Conservation (phyloP, 1,140 invertebrate species). For the Drosophila pandora region DNA sequence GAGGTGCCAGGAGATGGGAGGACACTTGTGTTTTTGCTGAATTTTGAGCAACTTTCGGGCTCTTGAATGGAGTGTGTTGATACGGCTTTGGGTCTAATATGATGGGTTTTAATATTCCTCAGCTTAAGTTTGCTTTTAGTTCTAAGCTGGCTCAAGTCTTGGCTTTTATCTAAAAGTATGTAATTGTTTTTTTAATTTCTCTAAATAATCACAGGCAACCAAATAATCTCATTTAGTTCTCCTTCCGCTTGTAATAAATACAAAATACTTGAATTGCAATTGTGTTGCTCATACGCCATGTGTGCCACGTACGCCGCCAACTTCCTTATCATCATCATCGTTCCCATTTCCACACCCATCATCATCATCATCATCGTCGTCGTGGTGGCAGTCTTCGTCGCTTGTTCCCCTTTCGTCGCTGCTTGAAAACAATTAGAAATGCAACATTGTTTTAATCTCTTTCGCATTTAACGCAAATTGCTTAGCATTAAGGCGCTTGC, state of each 20-base stretch:
- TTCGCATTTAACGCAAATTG: slow-evolving; percentile 81
- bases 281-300: slow-evolving; percentile 63
- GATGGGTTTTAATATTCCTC: no score
- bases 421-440: slow-evolving; percentile 82
- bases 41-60: slow-evolving; percentile 19
- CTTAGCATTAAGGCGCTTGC: slow-evolving; percentile 71
- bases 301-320: slow-evolving; percentile 20
- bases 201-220: neutral
- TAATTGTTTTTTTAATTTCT: neutral
- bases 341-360: slow-evolving; percentile 9
- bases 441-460: slow-evolving; percentile 82
- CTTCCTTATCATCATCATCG: slow-evolving; percentile 13
- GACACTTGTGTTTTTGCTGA: slow-evolving; percentile 28
- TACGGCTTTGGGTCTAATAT: neutral
- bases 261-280: slow-evolving; percentile 74
- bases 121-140: no score
- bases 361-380: slow-evolving; percentile 16
- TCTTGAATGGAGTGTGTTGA: slow-evolving; percentile 24
- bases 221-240: slow-evolving; percentile 1
- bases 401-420: slow-evolving; percentile 34
- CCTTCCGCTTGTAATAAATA: slow-evolving; percentile 59
- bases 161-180: neutral
- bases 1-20: slow-evolving; percentile 24
- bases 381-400: neutral
- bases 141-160: no score